Evolutionary conservation across 2,797 vertebrate genomes (phyloP).

Genomic region (Ispidina picta): DNA sequence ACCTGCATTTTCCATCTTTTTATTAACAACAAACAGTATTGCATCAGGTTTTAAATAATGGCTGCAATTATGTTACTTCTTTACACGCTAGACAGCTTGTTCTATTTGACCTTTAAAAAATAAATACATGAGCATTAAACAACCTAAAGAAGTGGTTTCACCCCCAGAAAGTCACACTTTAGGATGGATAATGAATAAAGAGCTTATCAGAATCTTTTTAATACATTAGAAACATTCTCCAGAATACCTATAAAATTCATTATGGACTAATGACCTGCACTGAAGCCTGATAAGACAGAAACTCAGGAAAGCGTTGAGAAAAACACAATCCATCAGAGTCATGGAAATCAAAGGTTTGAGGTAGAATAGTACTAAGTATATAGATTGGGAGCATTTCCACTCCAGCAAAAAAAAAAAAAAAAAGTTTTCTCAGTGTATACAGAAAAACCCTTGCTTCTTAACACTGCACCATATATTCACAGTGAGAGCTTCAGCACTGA

Average conservation of each 20-base stretch:
- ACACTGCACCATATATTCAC: neutral
- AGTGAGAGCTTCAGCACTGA: neutral
- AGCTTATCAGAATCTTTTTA: conserved; percentile 42
- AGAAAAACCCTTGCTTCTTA: neutral
- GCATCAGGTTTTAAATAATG: neutral
- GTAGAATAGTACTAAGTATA: neutral
- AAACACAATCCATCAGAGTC: conserved; percentile 26
- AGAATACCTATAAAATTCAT: conserved; percentile 56
- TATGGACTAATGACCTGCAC: conserved; percentile 25
- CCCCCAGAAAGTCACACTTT: neutral
- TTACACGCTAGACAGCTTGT: neutral
- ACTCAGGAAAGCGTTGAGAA: conserved; percentile 3
- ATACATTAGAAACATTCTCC: conserved; percentile 48
- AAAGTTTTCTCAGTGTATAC: neutral
- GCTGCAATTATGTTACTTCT: neutral
- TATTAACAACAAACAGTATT: neutral
- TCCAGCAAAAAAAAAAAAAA: neutral
- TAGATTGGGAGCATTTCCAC: neutral
- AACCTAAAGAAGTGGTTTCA: conserved; percentile 32
- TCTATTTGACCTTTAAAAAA: conserved; percentile 24
- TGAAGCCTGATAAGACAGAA: conserved; percentile 42
- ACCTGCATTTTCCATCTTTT: neutral
- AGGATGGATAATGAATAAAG: conserved; percentile 5
- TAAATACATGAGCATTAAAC: neutral
- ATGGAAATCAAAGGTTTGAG: neutral